Base-by-base conservation (phyloP, 2,888 invertebrate species). In the Ochropacha duplaris region DNA sequence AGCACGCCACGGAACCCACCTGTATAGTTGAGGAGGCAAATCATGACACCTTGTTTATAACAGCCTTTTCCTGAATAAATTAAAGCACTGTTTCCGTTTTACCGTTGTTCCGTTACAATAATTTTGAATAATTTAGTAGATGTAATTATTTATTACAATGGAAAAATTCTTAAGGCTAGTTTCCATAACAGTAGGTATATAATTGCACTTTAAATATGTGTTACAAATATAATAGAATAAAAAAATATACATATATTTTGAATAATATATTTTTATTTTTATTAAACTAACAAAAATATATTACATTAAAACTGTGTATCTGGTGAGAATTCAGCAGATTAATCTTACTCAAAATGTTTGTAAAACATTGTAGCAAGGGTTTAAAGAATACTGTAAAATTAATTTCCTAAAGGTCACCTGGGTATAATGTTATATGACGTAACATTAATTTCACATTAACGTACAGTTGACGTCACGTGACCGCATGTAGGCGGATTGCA, bases 401-500 rank as follows among this genome's bases (percentile, higher is more conserved):
- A 8, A 44, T 44, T 4, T 39, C 19, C 44, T 9, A 44, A 44
- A 44, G 44, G 19, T 44, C 19, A 44, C 44, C 44, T 19, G 16
- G 19, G 16, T 44, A 19, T 19, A 44, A 19, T 36, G 44, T 6
- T 44, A 44, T 44, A 19, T 44, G 44, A 50, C 14, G 22, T 50
- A 24, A 22, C 44, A 44, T 44, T 39, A 22, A 49, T 49, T 24
- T 50, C 12, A n/a, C n/a, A 50, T 22, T 24, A 28, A 26, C 26
- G 26, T 52, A 11, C 6, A 28, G n/a, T 2, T 22, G 6, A 31
- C 55, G 58, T 65, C 65, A 65, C 60, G 59, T 65, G 28, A n/a
- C 69, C 63, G 74, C 76, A 78, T 78, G 77, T 84, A 44, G 44
- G 44, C 44, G 44, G 44, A 44, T 44, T 77, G 84, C 87, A 86